A percentile compares a stretch with the other conserved stretches of the same genome.
phyloP scores from a whole-genome alignment of 2,113 vertebrate species.

The Danionella cerebrum region DNA sequence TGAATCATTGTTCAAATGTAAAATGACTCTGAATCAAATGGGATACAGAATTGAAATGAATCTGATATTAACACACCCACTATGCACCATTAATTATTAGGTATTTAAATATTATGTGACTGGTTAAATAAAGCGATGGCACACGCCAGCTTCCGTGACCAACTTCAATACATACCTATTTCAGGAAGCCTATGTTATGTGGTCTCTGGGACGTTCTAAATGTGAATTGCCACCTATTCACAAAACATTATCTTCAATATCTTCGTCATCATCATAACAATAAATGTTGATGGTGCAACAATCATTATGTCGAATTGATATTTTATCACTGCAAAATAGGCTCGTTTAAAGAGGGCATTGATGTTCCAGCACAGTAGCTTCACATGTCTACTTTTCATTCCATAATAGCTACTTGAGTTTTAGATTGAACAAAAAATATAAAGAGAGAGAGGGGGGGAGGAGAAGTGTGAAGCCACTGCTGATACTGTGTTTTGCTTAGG shows the following conservation, averaged over 20 bases:
- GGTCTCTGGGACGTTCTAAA: background rate
- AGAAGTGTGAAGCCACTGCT: background rate
- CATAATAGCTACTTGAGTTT: constrained; percentile 45
- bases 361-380: constrained; percentile 41
- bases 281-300: constrained; percentile 35
- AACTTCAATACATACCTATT: no score
- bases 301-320: constrained; percentile 20
- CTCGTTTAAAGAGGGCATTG: constrained; percentile 53
- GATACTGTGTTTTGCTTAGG: background rate
- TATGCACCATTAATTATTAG: no score
- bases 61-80: no score
- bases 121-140: no score
- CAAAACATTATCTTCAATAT: constrained; percentile 16
- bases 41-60: no score
- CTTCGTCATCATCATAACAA: background rate
- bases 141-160: no score
- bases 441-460: background rate
- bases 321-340: constrained; percentile 49
- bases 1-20: no score
- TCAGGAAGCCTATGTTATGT: no score
- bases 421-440: constrained; percentile 7
- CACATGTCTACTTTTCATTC: constrained; percentile 36
- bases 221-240: background rate
- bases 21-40: no score
- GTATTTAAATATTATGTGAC: no score